Percentiles rank a stretch among this genome's conserved stretches.
These are phyloP conservation scores for Tachysurus vachellii DNA, from an alignment of 2,113 vertebrate genomes.

Conservation along the genomic window DNA sequence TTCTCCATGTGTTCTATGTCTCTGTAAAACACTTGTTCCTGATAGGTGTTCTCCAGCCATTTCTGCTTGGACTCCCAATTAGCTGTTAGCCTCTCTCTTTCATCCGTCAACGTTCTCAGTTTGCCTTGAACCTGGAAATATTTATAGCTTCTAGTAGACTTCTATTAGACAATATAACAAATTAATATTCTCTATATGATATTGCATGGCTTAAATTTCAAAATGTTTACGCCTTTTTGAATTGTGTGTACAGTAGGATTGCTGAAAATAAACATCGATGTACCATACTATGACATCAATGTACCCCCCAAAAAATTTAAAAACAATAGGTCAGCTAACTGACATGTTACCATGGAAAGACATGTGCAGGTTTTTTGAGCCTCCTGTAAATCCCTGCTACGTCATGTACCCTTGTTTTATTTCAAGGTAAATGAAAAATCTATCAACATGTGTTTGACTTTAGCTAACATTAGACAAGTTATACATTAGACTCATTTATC, in stretches of 20 bases:
- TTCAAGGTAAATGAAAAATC: not conserved
- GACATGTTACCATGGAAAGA: not conserved
- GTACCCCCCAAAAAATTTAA: no score
- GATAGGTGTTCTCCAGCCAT: conserved; percentile 72
- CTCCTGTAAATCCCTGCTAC: not conserved
- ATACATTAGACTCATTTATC: not conserved
- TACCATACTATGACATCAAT: not conserved
- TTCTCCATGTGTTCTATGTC: conserved; percentile 76
- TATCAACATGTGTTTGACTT: not conserved
- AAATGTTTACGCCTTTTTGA: not conserved
- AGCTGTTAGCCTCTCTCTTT: conserved; percentile 69
- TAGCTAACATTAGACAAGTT: not conserved
- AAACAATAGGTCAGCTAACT: not conserved
- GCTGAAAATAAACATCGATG: not conserved
- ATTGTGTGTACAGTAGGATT: not conserved
- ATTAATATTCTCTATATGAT: not conserved
- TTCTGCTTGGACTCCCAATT: conserved; percentile 78
- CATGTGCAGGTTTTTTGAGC: not conserved
- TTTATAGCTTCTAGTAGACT: not conserved
- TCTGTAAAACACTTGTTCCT: conserved; percentile 83
- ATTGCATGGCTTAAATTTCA: not conserved
- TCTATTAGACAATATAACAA: no score
- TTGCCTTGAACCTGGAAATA: conserved; percentile 67
- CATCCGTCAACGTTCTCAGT: conserved; percentile 68
- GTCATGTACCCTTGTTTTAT: not conserved